Percentiles rank a stretch among this genome's conserved stretches.
Evolutionary conservation across 1,140 invertebrate genomes (phyloP).

Genomic region (Aphelenchoides besseyi): DNA sequence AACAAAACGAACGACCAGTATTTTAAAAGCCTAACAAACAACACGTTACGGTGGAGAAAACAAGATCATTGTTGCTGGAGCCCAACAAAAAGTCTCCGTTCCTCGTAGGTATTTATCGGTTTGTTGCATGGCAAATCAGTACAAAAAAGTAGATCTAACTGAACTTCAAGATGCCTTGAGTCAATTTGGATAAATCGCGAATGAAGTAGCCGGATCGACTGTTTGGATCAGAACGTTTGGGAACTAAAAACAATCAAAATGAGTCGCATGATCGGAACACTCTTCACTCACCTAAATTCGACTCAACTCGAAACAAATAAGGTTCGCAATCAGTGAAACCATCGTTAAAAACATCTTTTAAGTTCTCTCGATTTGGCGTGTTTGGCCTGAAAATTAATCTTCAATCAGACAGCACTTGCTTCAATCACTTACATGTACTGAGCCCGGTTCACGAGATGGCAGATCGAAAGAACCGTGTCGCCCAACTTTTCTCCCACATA

Average conservation of each 20-base stretch:
- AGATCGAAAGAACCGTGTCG: constrained; percentile 41
- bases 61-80: no score
- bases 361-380: constrained; percentile 34
- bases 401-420: no score
- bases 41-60: no score
- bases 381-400: constrained; percentile 22
- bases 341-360: constrained; percentile 41
- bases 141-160: no score
- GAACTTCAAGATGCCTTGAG: neutral
- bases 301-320: constrained; percentile 47
- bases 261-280: neutral
- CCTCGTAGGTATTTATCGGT: no score
- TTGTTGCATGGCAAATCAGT: neutral
- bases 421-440: constrained; percentile 45
- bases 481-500: constrained; percentile 45
- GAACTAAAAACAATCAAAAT: neutral
- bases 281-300: constrained; percentile 23
- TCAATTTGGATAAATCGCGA: neutral
- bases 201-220: neutral
- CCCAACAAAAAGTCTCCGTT: no score
- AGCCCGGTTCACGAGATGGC: constrained; percentile 41
- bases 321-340: constrained; percentile 46
- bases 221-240: constrained; percentile 15
- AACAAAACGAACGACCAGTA: no score
- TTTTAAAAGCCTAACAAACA: no score